Evolutionary conservation across 2,113 vertebrate genomes (phyloP).

Genomic region (Coreoperca whiteheadi): DNA sequence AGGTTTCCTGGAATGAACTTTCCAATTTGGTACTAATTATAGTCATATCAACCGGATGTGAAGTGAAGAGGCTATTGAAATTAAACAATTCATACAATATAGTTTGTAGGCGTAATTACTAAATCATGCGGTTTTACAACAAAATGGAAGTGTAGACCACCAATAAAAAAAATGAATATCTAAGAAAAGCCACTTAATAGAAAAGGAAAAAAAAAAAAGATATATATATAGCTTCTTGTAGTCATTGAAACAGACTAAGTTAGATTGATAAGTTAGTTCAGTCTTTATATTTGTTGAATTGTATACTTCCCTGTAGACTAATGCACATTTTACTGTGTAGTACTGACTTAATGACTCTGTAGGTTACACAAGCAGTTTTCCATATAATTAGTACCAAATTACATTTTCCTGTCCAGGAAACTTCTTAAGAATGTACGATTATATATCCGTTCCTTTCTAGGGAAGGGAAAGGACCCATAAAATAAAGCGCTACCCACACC

Average conservation of each 20-base stretch:
- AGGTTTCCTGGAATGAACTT: neutral
- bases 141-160: neutral
- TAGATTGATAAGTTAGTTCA: too few relatives aligned
- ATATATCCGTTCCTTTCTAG: neutral
- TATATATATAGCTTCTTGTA: too few relatives aligned
- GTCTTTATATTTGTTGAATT: too few relatives aligned
- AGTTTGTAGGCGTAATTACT: neutral
- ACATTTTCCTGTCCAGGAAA: neutral
- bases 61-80: too few relatives aligned
- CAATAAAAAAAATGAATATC: too few relatives aligned
- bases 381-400: neutral
- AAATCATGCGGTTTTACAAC: neutral
- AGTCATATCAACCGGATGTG: too few relatives aligned
- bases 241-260: too few relatives aligned
- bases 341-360: neutral
- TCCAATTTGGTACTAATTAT: neutral
- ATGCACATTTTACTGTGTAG: neutral
- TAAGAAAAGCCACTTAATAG: too few relatives aligned
- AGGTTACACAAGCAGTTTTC: neutral
- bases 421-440: neutral
- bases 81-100: neutral
- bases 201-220: too few relatives aligned
- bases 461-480: neutral
- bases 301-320: neutral
- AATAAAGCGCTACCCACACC: neutral